These are phyloP conservation scores for Chlorops oryzae DNA, from an alignment of 1,140 invertebrate genomes.

Conservation along the genomic window DNA sequence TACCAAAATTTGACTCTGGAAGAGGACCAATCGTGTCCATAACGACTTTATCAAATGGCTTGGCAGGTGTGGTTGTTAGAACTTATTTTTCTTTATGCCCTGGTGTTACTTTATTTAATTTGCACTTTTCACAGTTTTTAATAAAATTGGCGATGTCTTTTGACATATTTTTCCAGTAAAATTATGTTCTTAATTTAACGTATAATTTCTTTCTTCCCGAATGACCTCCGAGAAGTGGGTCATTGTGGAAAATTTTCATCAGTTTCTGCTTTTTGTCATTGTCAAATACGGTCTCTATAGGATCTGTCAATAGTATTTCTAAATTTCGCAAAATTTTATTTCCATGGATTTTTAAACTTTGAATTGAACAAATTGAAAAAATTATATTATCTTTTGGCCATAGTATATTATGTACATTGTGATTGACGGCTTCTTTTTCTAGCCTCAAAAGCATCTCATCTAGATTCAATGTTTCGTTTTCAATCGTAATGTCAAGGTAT, in stretches of 20 bases:
- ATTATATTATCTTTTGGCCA: too few relatives aligned
- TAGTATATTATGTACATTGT: too few relatives aligned
- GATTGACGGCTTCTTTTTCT: too few relatives aligned
- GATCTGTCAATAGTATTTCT: constrained; percentile 6
- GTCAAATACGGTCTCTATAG: constrained; percentile 3
- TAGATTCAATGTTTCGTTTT: too few relatives aligned
- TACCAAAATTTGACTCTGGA: constrained; percentile 1
- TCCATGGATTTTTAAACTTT: too few relatives aligned
- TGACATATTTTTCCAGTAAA: constrained; percentile 2
- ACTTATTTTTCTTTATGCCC: constrained; percentile 1
- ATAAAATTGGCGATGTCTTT: constrained; percentile 9
- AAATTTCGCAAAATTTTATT: constrained; percentile 8
- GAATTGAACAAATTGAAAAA: too few relatives aligned
- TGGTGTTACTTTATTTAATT: not conserved
- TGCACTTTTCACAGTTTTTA: constrained; percentile 6
- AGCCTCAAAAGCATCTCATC: too few relatives aligned
- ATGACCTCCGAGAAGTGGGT: not conserved
- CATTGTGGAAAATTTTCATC: constrained; percentile 1
- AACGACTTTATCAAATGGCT: constrained; percentile 7
- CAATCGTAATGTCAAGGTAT: too few relatives aligned
- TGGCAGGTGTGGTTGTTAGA: not conserved
- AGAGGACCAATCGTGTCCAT: not conserved
- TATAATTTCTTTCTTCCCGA: too few relatives aligned
- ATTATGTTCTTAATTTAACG: too few relatives aligned
- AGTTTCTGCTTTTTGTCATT: not conserved